Conservation (phyloP, 2,888 invertebrate species). For the Unio delphinus region DNA sequence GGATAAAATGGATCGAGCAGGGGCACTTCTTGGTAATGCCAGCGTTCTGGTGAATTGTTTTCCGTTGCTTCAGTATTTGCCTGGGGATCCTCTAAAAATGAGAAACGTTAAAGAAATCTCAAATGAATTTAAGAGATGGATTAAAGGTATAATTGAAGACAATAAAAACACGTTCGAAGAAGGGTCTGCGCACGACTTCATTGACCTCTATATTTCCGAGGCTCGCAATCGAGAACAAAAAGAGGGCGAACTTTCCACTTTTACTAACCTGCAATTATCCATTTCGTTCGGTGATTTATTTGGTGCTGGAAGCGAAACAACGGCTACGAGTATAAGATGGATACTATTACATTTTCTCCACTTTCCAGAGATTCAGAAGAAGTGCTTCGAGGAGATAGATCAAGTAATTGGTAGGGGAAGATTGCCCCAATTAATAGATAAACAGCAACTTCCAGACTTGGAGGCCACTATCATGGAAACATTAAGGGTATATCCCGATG, state of each 20-base stretch:
- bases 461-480: slow-evolving; percentile 60
- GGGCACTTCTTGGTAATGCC: slow-evolving; percentile 1
- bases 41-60: slow-evolving; percentile 7
- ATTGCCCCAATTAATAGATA: slow-evolving; percentile 37
- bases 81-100: slow-evolving; percentile 18
- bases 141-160: slow-evolving; percentile 6
- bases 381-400: slow-evolving; percentile 38
- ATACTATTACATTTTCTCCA: slow-evolving; percentile 85
- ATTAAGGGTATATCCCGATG: slow-evolving; percentile 45
- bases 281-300: slow-evolving; percentile 41
- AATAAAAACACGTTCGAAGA: slow-evolving; percentile 7
- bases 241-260: not conserved
- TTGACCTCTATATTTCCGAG: slow-evolving; percentile 12
- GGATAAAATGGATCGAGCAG: slow-evolving; percentile 5
- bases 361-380: slow-evolving; percentile 77
- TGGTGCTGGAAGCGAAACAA: slow-evolving; percentile 77
- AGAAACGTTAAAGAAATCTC: slow-evolving; percentile 1
- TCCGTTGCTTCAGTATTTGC: slow-evolving; percentile 19
- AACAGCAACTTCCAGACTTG: slow-evolving; percentile 37
- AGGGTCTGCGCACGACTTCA: slow-evolving; percentile 10
- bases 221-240: slow-evolving; percentile 2
- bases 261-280: slow-evolving; percentile 28
- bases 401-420: slow-evolving; percentile 64
- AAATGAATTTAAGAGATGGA: slow-evolving; percentile 4
- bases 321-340: slow-evolving; percentile 88